A percentile compares a stretch with the other conserved stretches of the same genome.
These are phyloP conservation scores for Cherax destructor DNA, from an alignment of 1,140 invertebrate genomes.

Conservation along the genomic window DNA sequence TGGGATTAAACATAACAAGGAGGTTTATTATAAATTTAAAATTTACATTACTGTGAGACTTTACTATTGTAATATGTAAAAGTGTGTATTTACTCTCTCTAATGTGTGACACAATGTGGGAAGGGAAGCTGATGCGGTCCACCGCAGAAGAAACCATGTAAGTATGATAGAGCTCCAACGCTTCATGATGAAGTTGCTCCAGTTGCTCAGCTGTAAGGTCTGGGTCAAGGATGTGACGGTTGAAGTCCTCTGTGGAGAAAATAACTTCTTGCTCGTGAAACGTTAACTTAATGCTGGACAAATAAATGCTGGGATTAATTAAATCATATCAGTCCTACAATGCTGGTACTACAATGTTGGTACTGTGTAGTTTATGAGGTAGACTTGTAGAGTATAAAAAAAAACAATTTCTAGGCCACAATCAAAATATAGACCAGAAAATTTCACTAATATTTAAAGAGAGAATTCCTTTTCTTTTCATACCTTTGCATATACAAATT, in stretches of 20 bases:
- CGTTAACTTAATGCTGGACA: no score
- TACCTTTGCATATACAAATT: no score
- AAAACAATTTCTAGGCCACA: no score
- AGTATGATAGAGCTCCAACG: slow-evolving; percentile 83
- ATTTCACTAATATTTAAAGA: no score
- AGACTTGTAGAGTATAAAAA: no score
- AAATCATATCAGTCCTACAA: no score
- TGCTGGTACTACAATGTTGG: no score
- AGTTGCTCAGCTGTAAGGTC: slow-evolving; percentile 83
- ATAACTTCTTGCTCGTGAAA: not conserved
- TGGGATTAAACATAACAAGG: not conserved
- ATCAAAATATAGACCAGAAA: no score
- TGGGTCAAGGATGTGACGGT: slow-evolving; percentile 86
- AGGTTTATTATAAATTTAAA: not conserved
- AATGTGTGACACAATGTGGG: slow-evolving; percentile 63
- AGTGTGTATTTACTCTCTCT: slow-evolving; percentile 59
- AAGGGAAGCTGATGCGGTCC: slow-evolving; percentile 75
- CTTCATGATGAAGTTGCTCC: slow-evolving; percentile 81
- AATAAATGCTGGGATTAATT: no score
- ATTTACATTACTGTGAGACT: not conserved
- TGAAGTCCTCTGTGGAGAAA: slow-evolving; percentile 83
- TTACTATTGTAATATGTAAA: not conserved
- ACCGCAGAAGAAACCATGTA: slow-evolving; percentile 82
- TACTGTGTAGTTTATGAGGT: no score
- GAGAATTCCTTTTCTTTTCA: no score